Evolutionary conservation across 2,797 vertebrate species (phyloP).

Genomic region (Lagodon rhomboides): DNA sequence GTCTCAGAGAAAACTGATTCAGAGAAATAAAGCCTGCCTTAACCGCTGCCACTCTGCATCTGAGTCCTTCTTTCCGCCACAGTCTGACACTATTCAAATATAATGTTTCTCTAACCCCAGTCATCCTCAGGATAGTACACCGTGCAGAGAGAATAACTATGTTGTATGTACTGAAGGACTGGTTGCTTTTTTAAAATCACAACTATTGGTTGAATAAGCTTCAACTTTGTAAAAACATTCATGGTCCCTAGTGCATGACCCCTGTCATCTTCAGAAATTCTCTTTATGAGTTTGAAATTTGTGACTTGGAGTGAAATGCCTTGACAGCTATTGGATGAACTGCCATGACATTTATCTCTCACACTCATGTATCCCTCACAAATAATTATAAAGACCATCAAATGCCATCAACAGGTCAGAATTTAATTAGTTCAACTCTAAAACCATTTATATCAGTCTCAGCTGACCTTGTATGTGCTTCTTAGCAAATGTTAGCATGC

Average conservation of each 20-base stretch:
- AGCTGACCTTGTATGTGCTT: not conserved
- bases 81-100: no score
- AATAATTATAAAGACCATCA: not conserved
- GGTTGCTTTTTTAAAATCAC: not conserved
- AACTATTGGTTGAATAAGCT: not conserved
- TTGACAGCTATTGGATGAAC: not conserved
- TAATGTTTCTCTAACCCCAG: no score
- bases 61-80: no score
- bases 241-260: not conserved
- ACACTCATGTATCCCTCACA: not conserved
- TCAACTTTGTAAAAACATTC: not conserved
- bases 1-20: no score
- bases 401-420: not conserved
- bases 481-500: not conserved
- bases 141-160: not conserved
- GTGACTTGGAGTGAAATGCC: constrained; percentile 5
- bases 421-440: not conserved
- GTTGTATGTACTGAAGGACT: not conserved
- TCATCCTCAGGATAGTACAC: not conserved
- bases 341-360: not conserved
- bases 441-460: not conserved
- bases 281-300: constrained; percentile 1
- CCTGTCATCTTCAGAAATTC: no score
- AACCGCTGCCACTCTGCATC: no score
- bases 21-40: no score